phyloP scores from a whole-genome alignment of 2,113 vertebrate species.

The Rynchops niger region DNA sequence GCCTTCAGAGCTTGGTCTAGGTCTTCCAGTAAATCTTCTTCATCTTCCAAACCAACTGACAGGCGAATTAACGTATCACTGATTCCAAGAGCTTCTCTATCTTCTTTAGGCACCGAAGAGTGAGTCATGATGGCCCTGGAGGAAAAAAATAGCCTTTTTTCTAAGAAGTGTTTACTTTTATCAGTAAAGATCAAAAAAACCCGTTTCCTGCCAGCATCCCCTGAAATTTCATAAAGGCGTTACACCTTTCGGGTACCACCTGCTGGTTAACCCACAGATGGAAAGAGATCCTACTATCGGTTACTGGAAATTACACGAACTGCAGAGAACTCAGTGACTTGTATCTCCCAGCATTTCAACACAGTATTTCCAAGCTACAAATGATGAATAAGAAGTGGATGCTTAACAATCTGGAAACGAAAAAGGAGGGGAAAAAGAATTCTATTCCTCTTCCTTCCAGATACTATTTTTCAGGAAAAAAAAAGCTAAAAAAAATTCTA shows the following conservation, averaged over 20 bases:
- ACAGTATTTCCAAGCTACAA: neutral
- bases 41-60: slow-evolving; percentile 90
- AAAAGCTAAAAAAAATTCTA: neutral
- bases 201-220: neutral
- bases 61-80: slow-evolving; percentile 87
- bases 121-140: slow-evolving; percentile 92
- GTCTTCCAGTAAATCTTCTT: slow-evolving; percentile 85
- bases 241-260: neutral
- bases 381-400: neutral
- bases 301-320: neutral
- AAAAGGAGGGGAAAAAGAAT: neutral
- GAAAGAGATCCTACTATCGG: neutral
- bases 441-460: neutral
- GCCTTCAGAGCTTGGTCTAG: slow-evolving; percentile 84
- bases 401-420: neutral
- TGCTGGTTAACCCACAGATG: neutral
- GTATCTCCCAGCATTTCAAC: neutral
- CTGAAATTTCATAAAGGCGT: neutral
- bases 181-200: neutral
- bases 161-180: neutral
- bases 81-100: slow-evolving; percentile 84
- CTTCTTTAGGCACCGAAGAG: slow-evolving; percentile 82
- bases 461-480: neutral
- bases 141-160: neutral
- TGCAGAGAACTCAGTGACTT: neutral